These are phyloP conservation scores for Aricia agestis DNA, from an alignment of 1,140 invertebrate species.

Conservation along the genomic window DNA sequence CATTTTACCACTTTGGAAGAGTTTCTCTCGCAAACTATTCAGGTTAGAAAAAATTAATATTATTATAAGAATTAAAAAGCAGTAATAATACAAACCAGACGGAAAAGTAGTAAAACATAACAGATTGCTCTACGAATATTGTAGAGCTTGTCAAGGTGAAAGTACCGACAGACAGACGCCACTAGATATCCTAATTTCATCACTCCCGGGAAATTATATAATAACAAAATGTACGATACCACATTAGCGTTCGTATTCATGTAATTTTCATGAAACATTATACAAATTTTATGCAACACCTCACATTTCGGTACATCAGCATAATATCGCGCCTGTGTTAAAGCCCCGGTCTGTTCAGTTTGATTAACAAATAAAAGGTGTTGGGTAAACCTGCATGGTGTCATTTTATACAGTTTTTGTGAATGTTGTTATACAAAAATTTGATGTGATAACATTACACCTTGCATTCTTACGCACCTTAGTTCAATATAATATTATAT, in stretches of 20 bases:
- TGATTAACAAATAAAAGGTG: too few relatives aligned
- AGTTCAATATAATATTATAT: too few relatives aligned
- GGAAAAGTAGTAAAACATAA: background rate
- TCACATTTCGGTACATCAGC: background rate
- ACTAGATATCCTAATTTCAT: conserved; percentile 9
- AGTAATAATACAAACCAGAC: background rate
- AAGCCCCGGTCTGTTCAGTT: too few relatives aligned
- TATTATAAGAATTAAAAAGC: too few relatives aligned
- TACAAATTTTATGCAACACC: conserved; percentile 28
- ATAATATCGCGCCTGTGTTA: background rate
- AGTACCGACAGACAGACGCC: background rate
- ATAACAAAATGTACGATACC: background rate
- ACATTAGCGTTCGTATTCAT: conserved; percentile 19
- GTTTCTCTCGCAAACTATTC: too few relatives aligned
- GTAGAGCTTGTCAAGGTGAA: background rate
- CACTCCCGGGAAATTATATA: background rate
- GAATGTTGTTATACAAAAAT: too few relatives aligned
- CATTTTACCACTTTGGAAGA: too few relatives aligned
- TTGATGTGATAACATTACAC: too few relatives aligned
- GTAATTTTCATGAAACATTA: conserved; percentile 28
- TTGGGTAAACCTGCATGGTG: too few relatives aligned
- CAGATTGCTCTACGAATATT: background rate
- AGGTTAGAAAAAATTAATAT: too few relatives aligned
- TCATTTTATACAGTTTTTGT: too few relatives aligned
- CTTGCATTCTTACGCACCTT: too few relatives aligned